Conservation (phyloP, 2,888 invertebrate species). For the Ornithoptera alexandrae region DNA sequence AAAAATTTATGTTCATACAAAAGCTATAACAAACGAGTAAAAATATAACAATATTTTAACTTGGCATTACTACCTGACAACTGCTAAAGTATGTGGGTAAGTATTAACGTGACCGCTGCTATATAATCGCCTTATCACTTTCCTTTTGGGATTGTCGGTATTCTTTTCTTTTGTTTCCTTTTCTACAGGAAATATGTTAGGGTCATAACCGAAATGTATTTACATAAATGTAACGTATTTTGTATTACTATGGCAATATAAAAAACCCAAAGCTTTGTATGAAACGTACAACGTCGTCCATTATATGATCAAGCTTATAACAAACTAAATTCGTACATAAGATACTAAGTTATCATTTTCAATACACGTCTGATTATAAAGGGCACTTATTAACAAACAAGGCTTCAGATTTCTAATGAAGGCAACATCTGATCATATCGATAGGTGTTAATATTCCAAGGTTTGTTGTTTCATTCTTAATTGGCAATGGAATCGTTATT, state of each 20-base stretch:
- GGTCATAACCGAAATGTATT: constrained; percentile 14
- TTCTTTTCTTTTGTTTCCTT: constrained; percentile 20
- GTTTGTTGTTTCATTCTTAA: constrained; percentile 52
- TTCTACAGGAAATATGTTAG: constrained; percentile 8
- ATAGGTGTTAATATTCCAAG: constrained; percentile 30
- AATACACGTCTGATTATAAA: constrained; percentile 21
- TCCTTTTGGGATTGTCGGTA: constrained; percentile 19
- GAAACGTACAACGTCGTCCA: neutral
- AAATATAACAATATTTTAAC: neutral
- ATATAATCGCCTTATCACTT: constrained; percentile 26
- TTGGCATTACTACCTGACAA: constrained; percentile 1
- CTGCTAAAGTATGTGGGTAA: constrained; percentile 16
- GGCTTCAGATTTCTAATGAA: constrained; percentile 27
- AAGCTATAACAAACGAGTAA: neutral
- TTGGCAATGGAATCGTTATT: constrained; percentile 64
- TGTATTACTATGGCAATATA: neutral
- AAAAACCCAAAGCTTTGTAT: neutral
- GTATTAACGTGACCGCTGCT: constrained; percentile 15
- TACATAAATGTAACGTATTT: constrained; percentile 10
- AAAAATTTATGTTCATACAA: too few species aligned
- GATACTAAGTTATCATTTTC: constrained; percentile 13
- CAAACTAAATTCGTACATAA: constrained; percentile 12
- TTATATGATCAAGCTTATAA: neutral
- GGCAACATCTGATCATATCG: constrained; percentile 15
- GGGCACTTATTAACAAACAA: constrained; percentile 21